A percentile compares a stretch with the other conserved stretches of the same genome.
Conservation (phyloP, 2,888 invertebrate genomes). For the Orthosia cruda region DNA sequence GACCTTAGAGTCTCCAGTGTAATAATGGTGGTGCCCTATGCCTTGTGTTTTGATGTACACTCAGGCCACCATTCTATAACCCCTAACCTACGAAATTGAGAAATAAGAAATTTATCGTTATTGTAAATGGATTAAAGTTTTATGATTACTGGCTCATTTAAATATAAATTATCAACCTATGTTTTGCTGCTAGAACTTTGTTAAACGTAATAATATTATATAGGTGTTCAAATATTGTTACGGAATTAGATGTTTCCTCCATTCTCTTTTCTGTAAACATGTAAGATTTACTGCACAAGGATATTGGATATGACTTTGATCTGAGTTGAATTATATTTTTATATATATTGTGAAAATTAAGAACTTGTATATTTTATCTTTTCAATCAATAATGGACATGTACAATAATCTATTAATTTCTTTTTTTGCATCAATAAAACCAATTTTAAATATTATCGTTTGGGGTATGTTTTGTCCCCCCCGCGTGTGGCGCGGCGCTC, state of each 20-base stretch:
- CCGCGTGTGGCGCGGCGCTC: slow-evolving; percentile 64
- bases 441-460: slow-evolving; percentile 89
- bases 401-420: slow-evolving; percentile 90
- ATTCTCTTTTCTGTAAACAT: slow-evolving; percentile 88
- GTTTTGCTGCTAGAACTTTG: slow-evolving; percentile 90
- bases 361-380: slow-evolving; percentile 91
- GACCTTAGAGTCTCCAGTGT: slow-evolving; percentile 80
- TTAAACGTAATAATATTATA: slow-evolving; percentile 89
- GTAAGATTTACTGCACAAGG: slow-evolving; percentile 91
- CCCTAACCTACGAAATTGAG: slow-evolving; percentile 85
- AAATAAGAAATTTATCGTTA: slow-evolving; percentile 87
- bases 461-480: slow-evolving; percentile 80
- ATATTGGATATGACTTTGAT: slow-evolving; percentile 91
- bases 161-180: slow-evolving; percentile 86
- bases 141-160: slow-evolving; percentile 90
- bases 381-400: slow-evolving; percentile 91
- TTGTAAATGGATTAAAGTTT: slow-evolving; percentile 90
- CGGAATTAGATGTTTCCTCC: slow-evolving; percentile 90
- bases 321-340: slow-evolving; percentile 91
- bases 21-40: slow-evolving; percentile 64
- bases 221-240: slow-evolving; percentile 92
- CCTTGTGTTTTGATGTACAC: slow-evolving; percentile 71
- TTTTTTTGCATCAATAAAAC: slow-evolving; percentile 91
- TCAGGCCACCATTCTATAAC: slow-evolving; percentile 76
- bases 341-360: slow-evolving; percentile 90